phyloP scores from a whole-genome alignment of 2,797 vertebrate genomes.

The Hybognathus amarus region DNA sequence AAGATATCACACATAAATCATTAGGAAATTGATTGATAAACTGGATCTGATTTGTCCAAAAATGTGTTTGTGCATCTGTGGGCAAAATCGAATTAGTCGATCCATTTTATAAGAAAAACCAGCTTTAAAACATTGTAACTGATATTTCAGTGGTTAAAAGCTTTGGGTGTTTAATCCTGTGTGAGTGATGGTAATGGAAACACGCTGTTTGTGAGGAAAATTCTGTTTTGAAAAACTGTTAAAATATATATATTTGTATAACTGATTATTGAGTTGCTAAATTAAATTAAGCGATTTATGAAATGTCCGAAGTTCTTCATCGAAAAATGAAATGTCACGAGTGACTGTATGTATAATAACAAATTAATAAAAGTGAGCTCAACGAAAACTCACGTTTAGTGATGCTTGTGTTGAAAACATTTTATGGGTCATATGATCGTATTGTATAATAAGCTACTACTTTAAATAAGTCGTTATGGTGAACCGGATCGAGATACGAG shows the following conservation, averaged over 20 bases:
- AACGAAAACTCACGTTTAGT: neutral
- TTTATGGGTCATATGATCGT: neutral
- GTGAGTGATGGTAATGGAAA: neutral
- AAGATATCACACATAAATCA: neutral
- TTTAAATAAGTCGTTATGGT: neutral
- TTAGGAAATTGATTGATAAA: too few species aligned
- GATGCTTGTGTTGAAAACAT: neutral
- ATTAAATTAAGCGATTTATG: neutral
- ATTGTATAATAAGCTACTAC: neutral
- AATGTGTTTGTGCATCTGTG: neutral
- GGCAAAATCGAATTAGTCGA: neutral
- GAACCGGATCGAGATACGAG: neutral
- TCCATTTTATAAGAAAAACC: neutral
- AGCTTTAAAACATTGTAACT: neutral
- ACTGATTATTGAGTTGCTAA: neutral
- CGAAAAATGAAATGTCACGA: neutral
- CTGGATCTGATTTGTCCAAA: neutral
- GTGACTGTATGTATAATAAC: neutral
- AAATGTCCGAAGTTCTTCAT: neutral
- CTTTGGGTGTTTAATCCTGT: neutral
- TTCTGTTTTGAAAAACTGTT: neutral
- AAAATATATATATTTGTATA: neutral
- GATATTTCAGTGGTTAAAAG: conserved; percentile 11
- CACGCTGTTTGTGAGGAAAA: neutral
- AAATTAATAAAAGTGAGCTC: conserved; percentile 51